phyloP scores from a whole-genome alignment of 1,140 invertebrate species.

The Cotesia typhae region DNA sequence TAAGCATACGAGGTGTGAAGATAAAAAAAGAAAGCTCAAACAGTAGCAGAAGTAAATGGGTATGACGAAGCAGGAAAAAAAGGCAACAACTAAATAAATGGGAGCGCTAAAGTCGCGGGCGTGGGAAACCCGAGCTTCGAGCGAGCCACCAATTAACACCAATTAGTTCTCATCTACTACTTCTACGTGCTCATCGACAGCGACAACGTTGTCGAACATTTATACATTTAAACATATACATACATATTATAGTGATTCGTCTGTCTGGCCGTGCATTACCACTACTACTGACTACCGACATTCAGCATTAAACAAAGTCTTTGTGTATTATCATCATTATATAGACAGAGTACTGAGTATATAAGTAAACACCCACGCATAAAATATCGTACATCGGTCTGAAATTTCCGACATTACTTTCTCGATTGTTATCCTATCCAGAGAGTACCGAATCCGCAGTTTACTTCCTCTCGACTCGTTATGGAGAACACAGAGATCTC shows the following conservation, averaged over 20 bases:
- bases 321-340: background rate
- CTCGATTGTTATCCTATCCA: conserved; percentile 18
- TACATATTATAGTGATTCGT: conserved; percentile 13
- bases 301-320: too few relatives aligned
- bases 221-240: too few relatives aligned
- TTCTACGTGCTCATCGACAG: conserved; percentile 45
- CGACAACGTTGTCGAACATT: conserved; percentile 8
- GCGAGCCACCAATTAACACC: conserved; percentile 58
- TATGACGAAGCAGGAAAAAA: conserved; percentile 31
- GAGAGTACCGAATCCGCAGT: background rate
- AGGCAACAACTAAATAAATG: conserved; percentile 35
- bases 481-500: background rate
- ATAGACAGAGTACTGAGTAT: conserved; percentile 6
- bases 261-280: conserved; percentile 37
- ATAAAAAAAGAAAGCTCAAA: conserved; percentile 27
- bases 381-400: conserved; percentile 5
- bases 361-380: conserved; percentile 22
- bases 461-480: conserved; percentile 6
- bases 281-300: conserved; percentile 9
- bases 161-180: conserved; percentile 57
- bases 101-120: conserved; percentile 51
- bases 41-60: conserved; percentile 21
- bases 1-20: background rate
- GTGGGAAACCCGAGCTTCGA: conserved; percentile 54
- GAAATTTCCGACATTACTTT: conserved; percentile 10